Percentiles rank a stretch among this genome's conserved stretches.
These are phyloP conservation scores for Pangasius djambal DNA, from an alignment of 2,797 vertebrate genomes.

Conservation along the genomic window DNA sequence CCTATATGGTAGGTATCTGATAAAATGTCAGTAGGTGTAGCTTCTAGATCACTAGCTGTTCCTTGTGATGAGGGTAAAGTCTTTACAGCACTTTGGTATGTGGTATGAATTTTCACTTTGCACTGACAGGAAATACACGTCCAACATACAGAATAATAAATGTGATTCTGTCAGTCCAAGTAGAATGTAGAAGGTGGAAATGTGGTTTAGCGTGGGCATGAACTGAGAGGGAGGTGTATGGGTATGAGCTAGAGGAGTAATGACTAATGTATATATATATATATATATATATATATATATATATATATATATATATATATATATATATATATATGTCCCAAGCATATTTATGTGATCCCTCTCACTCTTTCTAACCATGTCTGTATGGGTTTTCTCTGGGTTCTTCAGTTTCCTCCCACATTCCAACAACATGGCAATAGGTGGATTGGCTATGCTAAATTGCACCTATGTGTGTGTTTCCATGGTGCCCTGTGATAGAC, in stretches of 20 bases:
- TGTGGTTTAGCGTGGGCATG: conserved; percentile 6
- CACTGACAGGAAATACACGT: neutral
- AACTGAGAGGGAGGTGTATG: neutral
- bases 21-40: too few species aligned
- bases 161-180: conserved; percentile 3
- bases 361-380: too few species aligned
- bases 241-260: neutral
- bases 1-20: neutral
- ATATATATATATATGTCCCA: neutral
- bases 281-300: too few species aligned
- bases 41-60: neutral
- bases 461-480: too few species aligned
- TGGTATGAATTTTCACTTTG: neutral
- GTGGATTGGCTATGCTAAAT: too few species aligned
- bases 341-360: neutral
- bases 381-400: too few species aligned
- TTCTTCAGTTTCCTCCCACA: neutral
- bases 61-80: neutral
- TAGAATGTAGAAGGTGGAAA: neutral
- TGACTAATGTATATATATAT: neutral
- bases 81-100: neutral
- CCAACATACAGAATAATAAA: neutral
- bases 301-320: neutral
- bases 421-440: too few species aligned
- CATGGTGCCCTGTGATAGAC: too few species aligned